Percentiles rank a stretch among this genome's conserved stretches.
Conservation (phyloP, 2,797 vertebrate genomes). For the Manis javanica region DNA sequence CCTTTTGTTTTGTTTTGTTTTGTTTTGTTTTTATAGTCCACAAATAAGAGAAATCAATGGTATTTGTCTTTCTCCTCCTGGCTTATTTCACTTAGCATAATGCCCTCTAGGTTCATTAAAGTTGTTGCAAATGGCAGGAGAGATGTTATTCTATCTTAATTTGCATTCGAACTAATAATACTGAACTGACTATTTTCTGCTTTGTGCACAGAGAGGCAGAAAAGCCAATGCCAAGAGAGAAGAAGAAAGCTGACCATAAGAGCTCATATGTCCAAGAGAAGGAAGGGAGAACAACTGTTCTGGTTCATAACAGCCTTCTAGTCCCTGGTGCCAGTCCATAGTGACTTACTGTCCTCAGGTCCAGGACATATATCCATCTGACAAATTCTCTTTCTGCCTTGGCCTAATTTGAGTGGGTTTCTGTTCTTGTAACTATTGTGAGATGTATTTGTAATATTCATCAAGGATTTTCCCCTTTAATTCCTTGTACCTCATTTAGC, state of each 20-base stretch:
- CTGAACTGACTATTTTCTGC: conserved; percentile 31
- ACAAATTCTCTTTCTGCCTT: neutral
- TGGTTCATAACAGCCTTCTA: neutral
- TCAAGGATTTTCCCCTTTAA: neutral
- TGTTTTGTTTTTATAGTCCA: too few relatives aligned
- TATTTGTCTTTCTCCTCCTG: too few relatives aligned
- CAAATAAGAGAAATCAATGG: too few relatives aligned
- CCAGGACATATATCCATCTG: neutral
- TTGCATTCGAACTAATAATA: neutral
- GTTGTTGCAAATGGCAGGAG: neutral
- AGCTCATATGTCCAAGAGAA: neutral
- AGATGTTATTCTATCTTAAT: neutral
- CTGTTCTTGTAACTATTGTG: neutral
- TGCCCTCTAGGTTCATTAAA: too few relatives aligned
- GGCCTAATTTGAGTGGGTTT: conserved; percentile 2
- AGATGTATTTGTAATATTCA: conserved; percentile 18
- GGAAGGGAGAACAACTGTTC: neutral
- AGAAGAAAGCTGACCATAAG: neutral
- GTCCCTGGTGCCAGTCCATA: neutral
- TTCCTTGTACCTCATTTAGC: neutral
- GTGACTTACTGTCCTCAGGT: neutral
- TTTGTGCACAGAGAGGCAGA: neutral
- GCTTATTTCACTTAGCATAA: too few relatives aligned
- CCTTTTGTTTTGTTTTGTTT: too few relatives aligned
- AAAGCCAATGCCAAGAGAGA: neutral